A percentile compares a stretch with the other conserved stretches of the same genome.
phyloP scores from a whole-genome alignment of 2,113 vertebrate species.

The Scalopus aquaticus region DNA sequence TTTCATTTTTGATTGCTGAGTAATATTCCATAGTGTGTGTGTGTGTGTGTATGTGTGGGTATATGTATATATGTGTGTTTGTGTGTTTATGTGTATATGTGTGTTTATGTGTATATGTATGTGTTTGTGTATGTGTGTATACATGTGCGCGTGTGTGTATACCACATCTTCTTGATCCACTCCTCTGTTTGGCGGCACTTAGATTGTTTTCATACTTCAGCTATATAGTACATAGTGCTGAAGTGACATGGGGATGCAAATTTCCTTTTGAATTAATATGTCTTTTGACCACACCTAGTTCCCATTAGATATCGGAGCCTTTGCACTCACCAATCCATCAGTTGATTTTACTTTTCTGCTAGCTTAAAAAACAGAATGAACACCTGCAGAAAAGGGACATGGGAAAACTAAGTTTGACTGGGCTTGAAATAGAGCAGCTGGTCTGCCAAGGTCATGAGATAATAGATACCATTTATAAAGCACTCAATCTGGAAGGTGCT shows the following conservation, averaged over 20 bases:
- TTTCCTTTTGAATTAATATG: neutral
- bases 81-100: no score
- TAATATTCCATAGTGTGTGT: no score
- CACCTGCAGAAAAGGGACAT: neutral
- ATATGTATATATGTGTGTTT: no score
- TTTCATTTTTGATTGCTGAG: no score
- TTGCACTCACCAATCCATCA: neutral
- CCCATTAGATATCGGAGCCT: neutral
- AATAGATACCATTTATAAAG: neutral
- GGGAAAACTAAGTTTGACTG: neutral
- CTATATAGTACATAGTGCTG: no score
- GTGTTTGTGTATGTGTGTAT: no score
- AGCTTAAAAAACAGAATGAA: neutral
- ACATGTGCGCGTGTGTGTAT: no score
- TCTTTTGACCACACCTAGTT: neutral
- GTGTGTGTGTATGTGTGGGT: no score
- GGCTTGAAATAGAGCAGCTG: neutral
- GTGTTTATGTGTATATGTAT: no score
- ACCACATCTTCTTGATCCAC: no score
- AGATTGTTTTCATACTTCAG: no score
- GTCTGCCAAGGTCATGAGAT: neutral
- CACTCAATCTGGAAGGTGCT: neutral
- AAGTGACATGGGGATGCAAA: neutral
- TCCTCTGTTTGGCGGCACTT: no score
- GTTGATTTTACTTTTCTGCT: neutral